Percentiles rank a stretch among this genome's conserved stretches.
Evolutionary conservation across 2,797 vertebrate species (phyloP).

Genomic region (Echiichthys vipera): DNA sequence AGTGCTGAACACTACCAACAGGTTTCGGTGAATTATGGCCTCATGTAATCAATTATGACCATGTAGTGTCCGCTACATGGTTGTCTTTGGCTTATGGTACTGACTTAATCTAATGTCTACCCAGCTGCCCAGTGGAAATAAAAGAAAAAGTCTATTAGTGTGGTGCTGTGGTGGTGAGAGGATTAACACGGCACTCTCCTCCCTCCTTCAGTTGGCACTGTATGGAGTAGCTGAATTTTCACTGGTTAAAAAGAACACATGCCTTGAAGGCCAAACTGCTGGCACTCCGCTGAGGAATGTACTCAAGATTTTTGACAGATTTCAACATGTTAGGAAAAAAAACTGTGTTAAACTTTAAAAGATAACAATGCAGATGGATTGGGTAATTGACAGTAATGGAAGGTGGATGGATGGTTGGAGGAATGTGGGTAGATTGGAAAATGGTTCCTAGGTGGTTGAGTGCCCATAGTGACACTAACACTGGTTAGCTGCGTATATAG

Average conservation of each 20-base stretch:
- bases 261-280: neutral
- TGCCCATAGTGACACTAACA: neutral
- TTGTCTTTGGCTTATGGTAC: slow-evolving; percentile 28
- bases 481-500: slow-evolving; percentile 2
- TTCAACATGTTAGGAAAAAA: slow-evolving; percentile 44
- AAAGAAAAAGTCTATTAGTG: slow-evolving; percentile 46
- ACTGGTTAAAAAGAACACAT: slow-evolving; percentile 24
- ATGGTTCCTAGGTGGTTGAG: slow-evolving; percentile 9
- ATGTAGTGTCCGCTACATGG: too few relatives aligned
- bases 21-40: too few relatives aligned
- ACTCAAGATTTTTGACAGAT: slow-evolving; percentile 4
- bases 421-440: neutral
- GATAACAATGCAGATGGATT: slow-evolving; percentile 52
- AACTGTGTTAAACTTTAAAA: slow-evolving; percentile 63
- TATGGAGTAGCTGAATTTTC: slow-evolving; percentile 22
- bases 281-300: neutral
- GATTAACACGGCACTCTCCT: slow-evolving; percentile 38
- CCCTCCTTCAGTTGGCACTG: slow-evolving; percentile 50
- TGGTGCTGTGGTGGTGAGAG: slow-evolving; percentile 42
- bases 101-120: slow-evolving; percentile 39
- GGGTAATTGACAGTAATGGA: neutral
- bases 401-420: neutral
- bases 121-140: slow-evolving; percentile 37
- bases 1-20: too few relatives aligned
- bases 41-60: too few relatives aligned